These are phyloP conservation scores for Heliothis virescens DNA, from an alignment of 1,140 invertebrate species.

Conservation along the genomic window DNA sequence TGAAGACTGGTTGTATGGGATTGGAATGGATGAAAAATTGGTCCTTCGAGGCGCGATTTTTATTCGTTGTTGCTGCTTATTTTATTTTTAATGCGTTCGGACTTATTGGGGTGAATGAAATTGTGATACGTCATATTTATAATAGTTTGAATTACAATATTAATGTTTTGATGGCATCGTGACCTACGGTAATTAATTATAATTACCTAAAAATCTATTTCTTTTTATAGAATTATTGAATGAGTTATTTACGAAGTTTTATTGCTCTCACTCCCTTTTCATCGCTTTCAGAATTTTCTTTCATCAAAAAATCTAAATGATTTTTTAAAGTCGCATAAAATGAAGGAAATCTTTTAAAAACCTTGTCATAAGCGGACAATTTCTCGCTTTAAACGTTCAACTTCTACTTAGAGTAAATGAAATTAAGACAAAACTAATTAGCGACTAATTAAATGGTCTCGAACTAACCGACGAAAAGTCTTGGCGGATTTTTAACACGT, in stretches of 20 bases:
- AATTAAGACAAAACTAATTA: constrained; percentile 51
- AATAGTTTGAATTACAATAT: too few relatives aligned
- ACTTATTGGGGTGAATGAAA: neutral
- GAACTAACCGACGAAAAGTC: constrained; percentile 50
- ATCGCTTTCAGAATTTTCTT: neutral
- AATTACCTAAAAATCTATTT: neutral
- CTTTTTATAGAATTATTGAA: neutral
- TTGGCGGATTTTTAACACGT: constrained; percentile 18
- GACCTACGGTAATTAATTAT: too few relatives aligned
- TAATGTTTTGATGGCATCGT: too few relatives aligned
- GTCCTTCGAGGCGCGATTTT: constrained; percentile 22
- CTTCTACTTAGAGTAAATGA: constrained; percentile 28
- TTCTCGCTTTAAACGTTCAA: constrained; percentile 35
- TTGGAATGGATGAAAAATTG: constrained; percentile 21
- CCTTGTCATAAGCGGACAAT: constrained; percentile 24
- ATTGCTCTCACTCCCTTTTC: neutral
- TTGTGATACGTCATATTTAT: neutral
- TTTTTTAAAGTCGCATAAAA: neutral
- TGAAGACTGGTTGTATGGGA: neutral
- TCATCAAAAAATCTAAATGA: constrained; percentile 12
- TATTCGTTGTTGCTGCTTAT: constrained; percentile 26
- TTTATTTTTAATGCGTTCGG: constrained; percentile 18
- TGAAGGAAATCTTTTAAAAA: constrained; percentile 26
- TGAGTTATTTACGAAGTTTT: neutral
- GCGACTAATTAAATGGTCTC: constrained; percentile 52